Conservation (phyloP, 92 coral and sea anemone genomes). For the Porites evermanni region DNA sequence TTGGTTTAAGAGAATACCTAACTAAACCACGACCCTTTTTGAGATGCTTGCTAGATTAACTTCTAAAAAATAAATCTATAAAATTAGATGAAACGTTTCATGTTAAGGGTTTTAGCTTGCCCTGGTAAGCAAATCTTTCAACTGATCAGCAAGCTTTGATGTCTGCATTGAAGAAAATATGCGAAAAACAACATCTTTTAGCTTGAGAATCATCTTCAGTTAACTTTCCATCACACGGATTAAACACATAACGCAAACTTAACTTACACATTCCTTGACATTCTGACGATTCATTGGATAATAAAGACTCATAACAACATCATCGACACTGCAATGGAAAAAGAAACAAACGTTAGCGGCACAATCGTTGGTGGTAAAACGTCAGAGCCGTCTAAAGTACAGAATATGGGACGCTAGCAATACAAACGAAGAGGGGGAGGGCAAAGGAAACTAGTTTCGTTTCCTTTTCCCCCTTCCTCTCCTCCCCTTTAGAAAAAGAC, state of each 20-base stretch:
- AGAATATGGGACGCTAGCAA: no score
- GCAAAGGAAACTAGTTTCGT: no score
- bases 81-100: background rate
- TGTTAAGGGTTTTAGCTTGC: constrained; percentile 50
- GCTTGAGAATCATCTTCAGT: background rate
- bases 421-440: no score
- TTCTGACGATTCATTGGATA: constrained; percentile 69
- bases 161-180: constrained; percentile 28
- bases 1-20: no score
- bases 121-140: constrained; percentile 52
- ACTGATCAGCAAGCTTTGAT: constrained; percentile 49
- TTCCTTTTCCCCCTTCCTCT: no score
- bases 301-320: constrained; percentile 76
- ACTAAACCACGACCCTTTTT: no score
- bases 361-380: no score
- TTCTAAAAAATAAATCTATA: no score
- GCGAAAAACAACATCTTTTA: background rate
- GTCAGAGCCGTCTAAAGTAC: no score
- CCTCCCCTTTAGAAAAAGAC: no score
- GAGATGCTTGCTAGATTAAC: background rate
- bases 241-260: background rate
- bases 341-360: background rate
- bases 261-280: constrained; percentile 72
- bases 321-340: constrained; percentile 80
- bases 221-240: background rate